These are phyloP conservation scores for Austrofundulus limnaeus DNA, from an alignment of 2,113 vertebrate species.

Conservation along the genomic window DNA sequence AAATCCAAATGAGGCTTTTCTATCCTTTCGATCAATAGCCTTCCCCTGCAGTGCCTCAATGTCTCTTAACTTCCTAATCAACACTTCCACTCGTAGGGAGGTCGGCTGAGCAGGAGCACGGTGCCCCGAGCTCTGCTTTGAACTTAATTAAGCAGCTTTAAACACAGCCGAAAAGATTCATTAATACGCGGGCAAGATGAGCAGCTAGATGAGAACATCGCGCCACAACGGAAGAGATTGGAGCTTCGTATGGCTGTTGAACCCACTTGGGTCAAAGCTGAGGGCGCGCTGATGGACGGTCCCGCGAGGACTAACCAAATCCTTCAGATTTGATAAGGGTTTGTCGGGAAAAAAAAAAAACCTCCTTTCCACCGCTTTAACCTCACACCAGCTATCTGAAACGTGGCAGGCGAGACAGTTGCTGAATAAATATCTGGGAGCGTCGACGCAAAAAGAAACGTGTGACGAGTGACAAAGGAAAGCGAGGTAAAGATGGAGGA, in stretches of 20 bases:
- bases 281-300: constrained; percentile 28
- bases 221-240: constrained; percentile 36
- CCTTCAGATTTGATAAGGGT: constrained; percentile 33
- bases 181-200: constrained; percentile 75
- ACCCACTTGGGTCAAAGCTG: constrained; percentile 39
- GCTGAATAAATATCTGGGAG: constrained; percentile 4
- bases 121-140: constrained; percentile 75
- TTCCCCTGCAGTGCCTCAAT: constrained; percentile 66
- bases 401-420: background rate
- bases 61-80: constrained; percentile 78
- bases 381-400: background rate
- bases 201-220: constrained; percentile 59
- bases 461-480: background rate
- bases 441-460: background rate
- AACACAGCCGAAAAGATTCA: constrained; percentile 77
- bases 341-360: constrained; percentile 27
- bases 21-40: constrained; percentile 70
- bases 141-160: constrained; percentile 83
- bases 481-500: constrained; percentile 43
- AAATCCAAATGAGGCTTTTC: constrained; percentile 63
- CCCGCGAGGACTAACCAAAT: constrained; percentile 45
- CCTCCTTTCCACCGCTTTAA: background rate
- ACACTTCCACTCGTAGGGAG: constrained; percentile 76
- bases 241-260: constrained; percentile 44
- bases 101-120: constrained; percentile 69